Evolutionary conservation across 2,888 invertebrate genomes (phyloP).

Genomic region (Nemotelus pantherinus): DNA sequence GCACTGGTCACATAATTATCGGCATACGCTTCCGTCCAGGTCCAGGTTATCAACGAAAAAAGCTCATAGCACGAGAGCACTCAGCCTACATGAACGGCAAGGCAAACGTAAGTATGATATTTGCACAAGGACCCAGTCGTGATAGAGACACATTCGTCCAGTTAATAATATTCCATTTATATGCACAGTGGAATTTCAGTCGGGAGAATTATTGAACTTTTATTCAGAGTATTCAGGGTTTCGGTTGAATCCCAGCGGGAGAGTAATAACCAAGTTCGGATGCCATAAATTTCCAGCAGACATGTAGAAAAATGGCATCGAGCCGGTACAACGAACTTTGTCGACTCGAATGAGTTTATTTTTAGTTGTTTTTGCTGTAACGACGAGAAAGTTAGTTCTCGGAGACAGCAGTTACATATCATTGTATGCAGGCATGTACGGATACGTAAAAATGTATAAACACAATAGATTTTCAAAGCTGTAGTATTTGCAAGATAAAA

Average conservation of each 20-base stretch:
- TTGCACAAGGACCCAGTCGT: slow-evolving; percentile 24
- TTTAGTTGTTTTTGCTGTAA: too few species aligned
- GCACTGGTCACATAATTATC: background rate
- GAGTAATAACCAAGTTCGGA: slow-evolving; percentile 21
- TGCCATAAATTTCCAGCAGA: slow-evolving; percentile 40
- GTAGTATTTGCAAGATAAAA: too few species aligned
- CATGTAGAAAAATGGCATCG: slow-evolving; percentile 27
- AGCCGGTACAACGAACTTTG: slow-evolving; percentile 35
- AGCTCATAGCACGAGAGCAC: background rate
- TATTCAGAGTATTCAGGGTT: slow-evolving; percentile 28
- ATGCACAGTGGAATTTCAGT: slow-evolving; percentile 43
- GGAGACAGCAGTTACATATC: too few species aligned
- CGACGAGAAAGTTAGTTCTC: too few species aligned
- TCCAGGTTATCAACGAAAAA: slow-evolving; percentile 18
- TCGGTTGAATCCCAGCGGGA: slow-evolving; percentile 3
- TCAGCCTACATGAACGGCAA: background rate
- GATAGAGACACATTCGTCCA: slow-evolving; percentile 37
- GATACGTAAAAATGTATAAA: too few species aligned
- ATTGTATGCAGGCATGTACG: too few species aligned
- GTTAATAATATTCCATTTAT: slow-evolving; percentile 45
- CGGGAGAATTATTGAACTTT: slow-evolving; percentile 41
- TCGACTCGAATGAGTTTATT: background rate
- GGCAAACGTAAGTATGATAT: background rate
- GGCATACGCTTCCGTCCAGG: background rate
- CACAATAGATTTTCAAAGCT: too few species aligned